A percentile compares a stretch with the other conserved stretches of the same genome.
These are phyloP conservation scores for Lingula anatina DNA, from an alignment of 2,888 invertebrate genomes.

Conservation along the genomic window DNA sequence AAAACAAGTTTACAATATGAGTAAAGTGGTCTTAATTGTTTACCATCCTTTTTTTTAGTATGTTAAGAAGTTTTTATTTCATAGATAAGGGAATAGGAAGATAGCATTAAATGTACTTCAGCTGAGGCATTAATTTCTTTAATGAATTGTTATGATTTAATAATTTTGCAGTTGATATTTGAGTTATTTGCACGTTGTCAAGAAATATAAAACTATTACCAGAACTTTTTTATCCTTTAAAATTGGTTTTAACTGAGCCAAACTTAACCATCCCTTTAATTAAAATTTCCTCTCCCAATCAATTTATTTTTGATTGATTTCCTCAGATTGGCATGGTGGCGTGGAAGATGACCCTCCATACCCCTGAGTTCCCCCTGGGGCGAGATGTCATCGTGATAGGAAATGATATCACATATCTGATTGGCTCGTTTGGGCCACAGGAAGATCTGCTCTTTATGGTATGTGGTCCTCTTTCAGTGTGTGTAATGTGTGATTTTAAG, in stretches of 20 bases:
- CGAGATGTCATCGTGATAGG: slow-evolving; percentile 90
- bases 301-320: not conserved
- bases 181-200: not conserved
- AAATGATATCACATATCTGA: slow-evolving; percentile 92
- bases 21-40: too few species aligned
- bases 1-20: too few species aligned
- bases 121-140: slow-evolving; percentile 4
- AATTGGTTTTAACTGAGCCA: too few species aligned
- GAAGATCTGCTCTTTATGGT: slow-evolving; percentile 83
- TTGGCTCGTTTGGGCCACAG: slow-evolving; percentile 91
- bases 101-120: not conserved
- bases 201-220: not conserved
- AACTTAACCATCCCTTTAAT: too few species aligned
- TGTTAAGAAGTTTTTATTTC: too few species aligned
- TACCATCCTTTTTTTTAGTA: too few species aligned
- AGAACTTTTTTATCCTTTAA: not conserved
- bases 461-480: too few species aligned
- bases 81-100: not conserved
- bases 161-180: not conserved
- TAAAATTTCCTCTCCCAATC: too few species aligned
- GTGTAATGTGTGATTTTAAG: too few species aligned
- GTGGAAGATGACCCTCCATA: slow-evolving; percentile 85
- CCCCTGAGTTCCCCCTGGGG: slow-evolving; percentile 89
- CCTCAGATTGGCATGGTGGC: slow-evolving; percentile 89
- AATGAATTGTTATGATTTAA: not conserved